Base-by-base conservation (phyloP, 2,797 vertebrate genomes). In the Pyrocephalus nanus region DNA sequence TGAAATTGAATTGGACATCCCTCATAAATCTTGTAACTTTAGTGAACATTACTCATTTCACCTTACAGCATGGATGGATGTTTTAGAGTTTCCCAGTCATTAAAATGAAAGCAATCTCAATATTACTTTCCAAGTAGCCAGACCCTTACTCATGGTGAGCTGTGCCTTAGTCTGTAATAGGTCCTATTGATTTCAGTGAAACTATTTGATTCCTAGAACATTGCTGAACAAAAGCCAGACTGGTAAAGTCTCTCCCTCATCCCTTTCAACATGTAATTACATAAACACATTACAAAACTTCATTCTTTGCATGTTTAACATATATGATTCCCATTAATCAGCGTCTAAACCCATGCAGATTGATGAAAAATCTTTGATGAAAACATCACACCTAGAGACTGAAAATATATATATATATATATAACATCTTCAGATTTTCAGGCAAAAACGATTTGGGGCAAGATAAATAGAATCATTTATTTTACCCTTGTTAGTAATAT, bases 1-100 rank as follows among this genome's bases (percentile, higher is more conserved):
- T 97, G 90, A 96, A 97, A 97, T 97, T 97, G 96, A 95, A 86
- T 86, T 96, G 89, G 97, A 97, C 97, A 66, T 95, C 87, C 54
- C 79, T 97, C 95, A 93, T 97, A 97, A 97, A 97, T 97, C 96
- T 97, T 97, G 91, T 96, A 96, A 97, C 93, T 97, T 96, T 96
- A 96, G 96, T 85, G 95, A 94, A 95, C 85, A 94, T 96, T 97
- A 94, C 77, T 97, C 81, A 96, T 79, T 97, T 97, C 92, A 94
- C 88, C 86, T 82, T 94, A 97, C 94, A 97, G 90, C 93, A 94
- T 76, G 93, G 90, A 95, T 81, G 64, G 53, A 90, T 92, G 43
- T 64, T 96, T 93, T 88, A 91, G 90, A 43, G 4, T 93, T 96
- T 96, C 58, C 32, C 47, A 69, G 71, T 75, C 85, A 95, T 96